These are phyloP conservation scores for Melieria crassipennis DNA, from an alignment of 2,888 invertebrate genomes.

Conservation along the genomic window DNA sequence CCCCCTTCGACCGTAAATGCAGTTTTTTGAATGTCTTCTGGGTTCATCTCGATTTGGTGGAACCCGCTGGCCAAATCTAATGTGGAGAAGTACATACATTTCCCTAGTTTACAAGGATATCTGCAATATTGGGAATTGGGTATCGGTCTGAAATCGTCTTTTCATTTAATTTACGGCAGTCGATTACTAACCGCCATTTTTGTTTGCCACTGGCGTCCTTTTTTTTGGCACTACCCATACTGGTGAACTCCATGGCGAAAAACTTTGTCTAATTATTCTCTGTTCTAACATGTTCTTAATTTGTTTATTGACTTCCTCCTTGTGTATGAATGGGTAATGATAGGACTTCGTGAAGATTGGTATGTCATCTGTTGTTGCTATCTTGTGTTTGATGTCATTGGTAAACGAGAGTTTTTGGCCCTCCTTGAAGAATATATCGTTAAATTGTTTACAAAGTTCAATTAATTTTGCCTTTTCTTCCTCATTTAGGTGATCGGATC, in stretches of 20 bases:
- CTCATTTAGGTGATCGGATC: too few species aligned
- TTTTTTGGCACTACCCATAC: too few species aligned
- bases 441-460: too few species aligned
- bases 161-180: neutral
- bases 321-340: too few species aligned
- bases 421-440: too few species aligned
- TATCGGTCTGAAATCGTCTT: slow-evolving; percentile 5
- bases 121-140: neutral
- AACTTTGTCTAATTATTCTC: neutral
- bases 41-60: neutral
- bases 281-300: neutral
- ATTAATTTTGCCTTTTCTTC: too few species aligned
- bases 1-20: slow-evolving; percentile 2
- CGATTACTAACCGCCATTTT: neutral
- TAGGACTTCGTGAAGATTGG: too few species aligned
- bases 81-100: neutral
- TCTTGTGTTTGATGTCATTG: too few species aligned
- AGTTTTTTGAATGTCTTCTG: neutral
- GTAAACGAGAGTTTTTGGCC: too few species aligned
- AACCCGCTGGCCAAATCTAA: slow-evolving; percentile 8
- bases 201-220: slow-evolving; percentile 1
- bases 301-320: neutral
- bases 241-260: neutral
- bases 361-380: too few species aligned
- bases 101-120: slow-evolving; percentile 1